Evolutionary conservation across 2,113 vertebrate genomes (phyloP), one percentile per base, ranked within the genome.

Genomic region (Gavia stellata): DNA sequence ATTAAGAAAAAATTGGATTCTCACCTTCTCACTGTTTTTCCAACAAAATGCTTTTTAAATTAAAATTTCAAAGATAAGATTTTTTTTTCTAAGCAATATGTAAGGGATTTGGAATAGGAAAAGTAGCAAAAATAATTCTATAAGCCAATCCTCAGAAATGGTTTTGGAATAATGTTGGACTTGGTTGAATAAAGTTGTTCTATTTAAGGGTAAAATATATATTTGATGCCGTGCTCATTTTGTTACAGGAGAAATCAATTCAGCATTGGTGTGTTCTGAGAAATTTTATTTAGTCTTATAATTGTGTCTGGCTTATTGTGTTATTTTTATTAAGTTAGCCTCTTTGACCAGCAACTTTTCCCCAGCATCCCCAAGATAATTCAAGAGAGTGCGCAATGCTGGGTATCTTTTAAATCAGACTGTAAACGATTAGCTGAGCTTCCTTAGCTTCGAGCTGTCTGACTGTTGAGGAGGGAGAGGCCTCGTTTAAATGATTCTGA

Each of bases 171-270:
- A 61, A 67, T 68, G 14, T 58, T 94, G 72, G 33, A 55, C 91
- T 94, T 81, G 50, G 47, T 81, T 91, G 50, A 97, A 96, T 97
- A 96, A 96, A 97, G 42, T 80, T 88, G 45, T 83, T 86, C 42
- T 95, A 29, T 96, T 93, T 93, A 93, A 94, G 83, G 36, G n/a
- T 78, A 90, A 90, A 79, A 52, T 47, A 7, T 4, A 0, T 23
- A 34, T 55, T 62, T 78, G 25, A 44, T 78, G 67, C 23, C 0
- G 0, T 44, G 75, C 67, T 94, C 4, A 1, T 94, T 94, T 42
- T 58, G 5, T 52, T 24, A 10, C 0, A 3, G 34, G 36, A 86
- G 29, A 75, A 85, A 61, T 33, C 20, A 5, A 9, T 23, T 68
- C 33, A 10, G 4, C 33, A 4, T 33, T 12, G 4, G 18, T 71